Evolutionary conservation across 2,113 vertebrate species (phyloP).

Genomic region (Myanophis thanlyinensis): DNA sequence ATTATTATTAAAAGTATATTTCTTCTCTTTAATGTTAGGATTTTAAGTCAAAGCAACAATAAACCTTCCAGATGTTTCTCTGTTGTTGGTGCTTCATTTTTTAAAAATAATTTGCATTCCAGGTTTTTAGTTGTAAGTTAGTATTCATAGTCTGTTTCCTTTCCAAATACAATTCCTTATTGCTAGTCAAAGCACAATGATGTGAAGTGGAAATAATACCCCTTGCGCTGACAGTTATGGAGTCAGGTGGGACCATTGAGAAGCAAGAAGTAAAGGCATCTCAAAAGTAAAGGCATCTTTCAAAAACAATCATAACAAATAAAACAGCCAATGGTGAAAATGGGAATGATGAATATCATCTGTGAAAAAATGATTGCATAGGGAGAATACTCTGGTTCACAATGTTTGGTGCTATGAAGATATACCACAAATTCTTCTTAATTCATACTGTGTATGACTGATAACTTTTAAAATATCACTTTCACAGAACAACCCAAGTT

Average conservation of each 20-base stretch:
- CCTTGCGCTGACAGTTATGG: background rate
- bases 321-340: background rate
- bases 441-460: background rate
- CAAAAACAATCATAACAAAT: background rate
- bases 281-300: too few relatives aligned
- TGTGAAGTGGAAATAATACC: background rate
- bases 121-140: background rate
- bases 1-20: background rate
- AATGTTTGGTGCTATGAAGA: too few relatives aligned
- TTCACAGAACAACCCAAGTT: background rate
- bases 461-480: background rate
- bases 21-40: background rate
- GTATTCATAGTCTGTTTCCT: background rate
- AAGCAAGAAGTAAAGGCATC: background rate
- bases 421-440: background rate
- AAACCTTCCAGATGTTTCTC: background rate
- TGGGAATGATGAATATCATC: background rate
- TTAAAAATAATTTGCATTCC: background rate
- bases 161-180: background rate
- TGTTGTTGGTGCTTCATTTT: background rate
- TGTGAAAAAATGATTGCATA: background rate
- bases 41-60: constrained; percentile 22
- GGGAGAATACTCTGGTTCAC: background rate
- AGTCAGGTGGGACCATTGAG: background rate
- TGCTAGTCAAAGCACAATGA: background rate